Percentiles rank a stretch among this genome's conserved stretches.
Evolutionary conservation across 2,113 vertebrate genomes (phyloP).

Genomic region (Tachysurus fulvidraco): DNA sequence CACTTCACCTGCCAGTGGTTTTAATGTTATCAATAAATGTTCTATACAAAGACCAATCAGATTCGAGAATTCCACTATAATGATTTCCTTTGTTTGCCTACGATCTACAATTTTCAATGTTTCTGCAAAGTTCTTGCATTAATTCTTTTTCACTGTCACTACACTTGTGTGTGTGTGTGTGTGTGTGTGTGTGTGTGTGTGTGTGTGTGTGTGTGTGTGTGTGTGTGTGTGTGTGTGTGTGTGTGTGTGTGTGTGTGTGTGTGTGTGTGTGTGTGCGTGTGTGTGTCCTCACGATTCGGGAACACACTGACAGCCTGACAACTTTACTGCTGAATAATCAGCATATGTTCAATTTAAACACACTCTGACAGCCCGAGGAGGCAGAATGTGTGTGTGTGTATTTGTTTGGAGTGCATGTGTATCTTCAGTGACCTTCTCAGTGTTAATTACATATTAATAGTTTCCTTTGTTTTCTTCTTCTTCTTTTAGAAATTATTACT

Average conservation of each 20-base stretch:
- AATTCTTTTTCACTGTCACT: not conserved
- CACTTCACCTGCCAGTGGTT: too few species aligned
- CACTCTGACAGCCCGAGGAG: slow-evolving; percentile 26
- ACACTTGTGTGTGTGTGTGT: slow-evolving; percentile 64
- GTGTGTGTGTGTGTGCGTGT: slow-evolving; percentile 43
- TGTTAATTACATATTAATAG: slow-evolving; percentile 1
- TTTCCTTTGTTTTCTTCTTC: not conserved
- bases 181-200: slow-evolving; percentile 42
- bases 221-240: slow-evolving; percentile 56
- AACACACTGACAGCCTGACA: slow-evolving; percentile 56
- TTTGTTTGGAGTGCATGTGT: not conserved
- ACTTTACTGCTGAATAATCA: slow-evolving; percentile 44
- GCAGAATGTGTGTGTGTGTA: slow-evolving; percentile 13
- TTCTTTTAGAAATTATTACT: not conserved
- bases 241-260: slow-evolving; percentile 67
- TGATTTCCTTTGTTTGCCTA: not conserved
- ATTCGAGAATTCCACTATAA: not conserved
- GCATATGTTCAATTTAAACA: slow-evolving; percentile 39
- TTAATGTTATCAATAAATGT: too few species aligned
- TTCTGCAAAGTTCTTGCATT: not conserved
- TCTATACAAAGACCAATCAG: not conserved
- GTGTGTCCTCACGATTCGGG: slow-evolving; percentile 55
- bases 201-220: slow-evolving; percentile 55
- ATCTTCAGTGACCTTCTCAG: not conserved
- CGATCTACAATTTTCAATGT: not conserved